These are phyloP conservation scores for Bellardia pandia DNA, from an alignment of 2,888 invertebrate genomes.

Conservation along the genomic window DNA sequence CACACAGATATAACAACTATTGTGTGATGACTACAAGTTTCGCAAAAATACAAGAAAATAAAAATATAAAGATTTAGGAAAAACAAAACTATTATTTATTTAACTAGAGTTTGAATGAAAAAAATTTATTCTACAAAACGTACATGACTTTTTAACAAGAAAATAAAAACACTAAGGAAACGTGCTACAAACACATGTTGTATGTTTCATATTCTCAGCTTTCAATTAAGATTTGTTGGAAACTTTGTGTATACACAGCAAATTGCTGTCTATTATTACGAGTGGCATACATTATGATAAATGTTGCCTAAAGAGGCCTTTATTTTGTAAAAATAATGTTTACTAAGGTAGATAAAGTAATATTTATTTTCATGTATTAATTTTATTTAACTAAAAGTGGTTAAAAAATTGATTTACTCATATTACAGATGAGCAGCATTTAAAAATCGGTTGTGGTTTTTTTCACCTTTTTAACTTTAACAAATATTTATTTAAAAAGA, in stretches of 20 bases:
- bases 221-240: neutral
- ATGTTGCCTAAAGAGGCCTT: too few species aligned
- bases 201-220: neutral
- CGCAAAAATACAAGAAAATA: neutral
- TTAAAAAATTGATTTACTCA: too few species aligned
- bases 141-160: constrained; percentile 1
- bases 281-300: too few species aligned
- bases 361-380: too few species aligned
- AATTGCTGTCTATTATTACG: too few species aligned
- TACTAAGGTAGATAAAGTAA: too few species aligned
- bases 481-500: too few species aligned
- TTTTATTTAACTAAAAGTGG: too few species aligned
- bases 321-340: too few species aligned
- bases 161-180: neutral
- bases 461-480: too few species aligned
- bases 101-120: neutral
- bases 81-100: constrained; percentile 32
- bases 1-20: neutral
- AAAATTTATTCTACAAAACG: neutral
- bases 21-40: neutral
- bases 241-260: neutral
- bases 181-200: neutral
- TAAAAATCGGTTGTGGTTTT: too few species aligned
- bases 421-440: too few species aligned
- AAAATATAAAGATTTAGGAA: neutral